phyloP scores from a whole-genome alignment of 2,113 vertebrate genomes.

The Rhombomys opimus region DNA sequence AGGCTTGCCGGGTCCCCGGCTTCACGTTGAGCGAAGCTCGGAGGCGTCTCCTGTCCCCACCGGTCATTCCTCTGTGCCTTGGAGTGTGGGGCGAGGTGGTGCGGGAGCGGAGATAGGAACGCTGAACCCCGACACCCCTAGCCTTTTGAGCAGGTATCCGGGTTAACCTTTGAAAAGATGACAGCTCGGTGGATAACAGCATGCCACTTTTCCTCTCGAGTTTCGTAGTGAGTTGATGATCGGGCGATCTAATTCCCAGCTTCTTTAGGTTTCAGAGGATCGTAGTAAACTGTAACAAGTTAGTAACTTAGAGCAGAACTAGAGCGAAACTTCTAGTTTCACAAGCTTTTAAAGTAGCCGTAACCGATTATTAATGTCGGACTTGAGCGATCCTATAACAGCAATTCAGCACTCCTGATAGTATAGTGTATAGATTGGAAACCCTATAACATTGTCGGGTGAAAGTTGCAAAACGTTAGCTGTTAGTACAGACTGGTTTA shows the following conservation, averaged over 20 bases:
- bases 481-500: neutral
- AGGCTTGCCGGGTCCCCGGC: neutral
- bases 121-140: neutral
- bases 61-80: neutral
- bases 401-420: neutral
- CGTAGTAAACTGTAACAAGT: neutral
- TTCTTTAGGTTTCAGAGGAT: constrained; percentile 21
- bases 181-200: neutral
- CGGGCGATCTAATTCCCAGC: neutral
- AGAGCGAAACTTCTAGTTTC: neutral
- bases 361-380: constrained; percentile 10
- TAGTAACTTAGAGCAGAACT: neutral
- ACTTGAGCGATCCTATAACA: neutral
- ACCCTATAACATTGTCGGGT: neutral
- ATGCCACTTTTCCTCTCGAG: neutral
- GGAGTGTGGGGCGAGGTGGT: neutral
- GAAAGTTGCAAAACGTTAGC: neutral
- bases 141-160: neutral
- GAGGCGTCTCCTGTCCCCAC: neutral
- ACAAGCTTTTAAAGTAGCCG: neutral
- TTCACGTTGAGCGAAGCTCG: neutral
- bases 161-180: neutral
- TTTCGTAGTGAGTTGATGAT: neutral
- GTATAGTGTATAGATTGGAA: neutral
- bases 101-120: no score